These are phyloP conservation scores for Caenorhabditis angaria DNA, from an alignment of 2,888 invertebrate genomes.

Conservation along the genomic window DNA sequence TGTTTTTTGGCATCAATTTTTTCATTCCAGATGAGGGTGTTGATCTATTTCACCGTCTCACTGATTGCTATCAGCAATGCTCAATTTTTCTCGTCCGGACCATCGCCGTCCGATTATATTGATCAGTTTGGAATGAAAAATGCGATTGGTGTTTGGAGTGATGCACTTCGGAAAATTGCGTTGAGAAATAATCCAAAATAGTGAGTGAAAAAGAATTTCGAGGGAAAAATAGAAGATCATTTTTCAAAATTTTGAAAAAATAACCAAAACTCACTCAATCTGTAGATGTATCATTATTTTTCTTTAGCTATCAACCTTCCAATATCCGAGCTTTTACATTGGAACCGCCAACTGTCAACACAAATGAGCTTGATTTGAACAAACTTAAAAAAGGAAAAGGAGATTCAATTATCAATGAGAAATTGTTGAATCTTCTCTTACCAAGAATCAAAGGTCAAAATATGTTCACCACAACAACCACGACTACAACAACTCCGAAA, in stretches of 20 bases:
- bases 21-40: constrained; percentile 29
- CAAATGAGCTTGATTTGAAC: constrained; percentile 31
- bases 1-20: background rate
- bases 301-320: constrained; percentile 33
- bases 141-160: constrained; percentile 53
- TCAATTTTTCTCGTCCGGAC: constrained; percentile 33
- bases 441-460: constrained; percentile 51
- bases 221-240: too few relatives aligned
- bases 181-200: constrained; percentile 42
- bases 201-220: too few relatives aligned
- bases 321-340: constrained; percentile 30
- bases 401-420: constrained; percentile 58
- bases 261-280: too few relatives aligned
- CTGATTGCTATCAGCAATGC: constrained; percentile 23
- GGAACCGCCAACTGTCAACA: constrained; percentile 34
- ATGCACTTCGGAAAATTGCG: constrained; percentile 50
- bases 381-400: constrained; percentile 46
- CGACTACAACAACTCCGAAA: constrained; percentile 17
- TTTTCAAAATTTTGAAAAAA: too few relatives aligned
- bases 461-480: constrained; percentile 44
- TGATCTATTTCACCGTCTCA: constrained; percentile 28
- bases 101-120: constrained; percentile 24
- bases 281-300: background rate
- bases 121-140: constrained; percentile 57
- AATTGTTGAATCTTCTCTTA: constrained; percentile 52